phyloP scores from a whole-genome alignment of 2,113 vertebrate species.

The Phainopepla nitens region DNA sequence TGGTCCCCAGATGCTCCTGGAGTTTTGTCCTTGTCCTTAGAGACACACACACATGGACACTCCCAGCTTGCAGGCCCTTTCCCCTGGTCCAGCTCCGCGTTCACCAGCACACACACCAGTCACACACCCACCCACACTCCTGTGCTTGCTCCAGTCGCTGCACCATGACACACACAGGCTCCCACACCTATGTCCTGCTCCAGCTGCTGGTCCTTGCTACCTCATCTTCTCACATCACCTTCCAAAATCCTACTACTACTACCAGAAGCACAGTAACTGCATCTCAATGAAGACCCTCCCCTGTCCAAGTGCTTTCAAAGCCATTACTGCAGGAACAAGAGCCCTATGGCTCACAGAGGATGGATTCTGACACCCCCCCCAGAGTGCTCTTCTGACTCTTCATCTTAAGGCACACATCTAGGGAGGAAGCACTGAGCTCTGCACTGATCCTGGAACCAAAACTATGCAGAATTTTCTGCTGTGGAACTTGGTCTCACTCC shows the following conservation, averaged over 20 bases:
- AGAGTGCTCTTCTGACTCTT: not conserved
- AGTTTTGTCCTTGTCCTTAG: not conserved
- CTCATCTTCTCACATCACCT: not conserved
- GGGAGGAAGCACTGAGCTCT: not conserved
- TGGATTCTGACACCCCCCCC: not conserved
- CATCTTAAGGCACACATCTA: not conserved
- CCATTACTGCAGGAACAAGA: too few relatives aligned
- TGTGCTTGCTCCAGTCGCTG: not conserved
- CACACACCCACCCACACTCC: fast-evolving
- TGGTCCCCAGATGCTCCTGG: not conserved
- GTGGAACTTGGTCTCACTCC: not conserved
- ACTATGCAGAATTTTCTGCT: not conserved
- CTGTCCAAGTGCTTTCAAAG: not conserved
- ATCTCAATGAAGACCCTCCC: not conserved
- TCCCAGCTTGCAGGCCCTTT: not conserved
- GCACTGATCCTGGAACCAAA: not conserved
- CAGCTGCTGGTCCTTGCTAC: not conserved
- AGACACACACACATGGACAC: not conserved
- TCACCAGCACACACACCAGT: not conserved
- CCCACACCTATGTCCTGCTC: not conserved
- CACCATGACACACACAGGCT: not conserved
- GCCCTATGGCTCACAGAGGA: fast-evolving
- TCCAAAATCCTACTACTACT: not conserved
- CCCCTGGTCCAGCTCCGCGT: not conserved
- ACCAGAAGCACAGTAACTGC: not conserved